Evolutionary conservation across 2,797 vertebrate genomes (phyloP).

Genomic region (Malurus splendens): DNA sequence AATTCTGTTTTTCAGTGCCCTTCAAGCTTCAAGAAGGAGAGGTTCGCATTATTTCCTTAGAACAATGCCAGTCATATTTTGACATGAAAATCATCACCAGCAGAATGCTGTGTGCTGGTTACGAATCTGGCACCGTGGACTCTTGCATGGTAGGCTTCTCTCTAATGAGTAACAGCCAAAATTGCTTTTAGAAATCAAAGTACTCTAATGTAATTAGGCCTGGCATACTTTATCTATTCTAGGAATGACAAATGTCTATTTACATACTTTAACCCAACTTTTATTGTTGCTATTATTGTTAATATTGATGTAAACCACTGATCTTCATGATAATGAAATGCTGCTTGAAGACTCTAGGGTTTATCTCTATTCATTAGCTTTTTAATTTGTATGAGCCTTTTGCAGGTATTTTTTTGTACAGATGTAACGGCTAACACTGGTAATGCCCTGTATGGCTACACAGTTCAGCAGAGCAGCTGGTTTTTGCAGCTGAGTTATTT

Average conservation of each 20-base stretch:
- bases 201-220: neutral
- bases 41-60: conserved; percentile 88
- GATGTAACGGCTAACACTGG: neutral
- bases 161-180: neutral
- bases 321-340: neutral
- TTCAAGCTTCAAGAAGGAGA: conserved; percentile 95
- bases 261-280: neutral
- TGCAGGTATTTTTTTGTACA: neutral
- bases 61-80: conserved; percentile 90
- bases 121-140: conserved; percentile 89
- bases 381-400: neutral
- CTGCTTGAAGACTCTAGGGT: neutral
- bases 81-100: conserved; percentile 94
- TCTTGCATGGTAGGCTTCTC: conserved; percentile 87
- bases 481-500: neutral
- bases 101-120: conserved; percentile 93
- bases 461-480: neutral
- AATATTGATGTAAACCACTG: neutral
- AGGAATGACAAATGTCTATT: neutral
- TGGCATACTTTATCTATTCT: neutral
- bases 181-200: neutral
- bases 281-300: neutral
- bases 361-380: neutral
- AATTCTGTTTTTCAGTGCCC: conserved; percentile 77
- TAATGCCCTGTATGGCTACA: neutral